Conservation (phyloP, 2,888 invertebrate species). For the Andrena minutula region DNA sequence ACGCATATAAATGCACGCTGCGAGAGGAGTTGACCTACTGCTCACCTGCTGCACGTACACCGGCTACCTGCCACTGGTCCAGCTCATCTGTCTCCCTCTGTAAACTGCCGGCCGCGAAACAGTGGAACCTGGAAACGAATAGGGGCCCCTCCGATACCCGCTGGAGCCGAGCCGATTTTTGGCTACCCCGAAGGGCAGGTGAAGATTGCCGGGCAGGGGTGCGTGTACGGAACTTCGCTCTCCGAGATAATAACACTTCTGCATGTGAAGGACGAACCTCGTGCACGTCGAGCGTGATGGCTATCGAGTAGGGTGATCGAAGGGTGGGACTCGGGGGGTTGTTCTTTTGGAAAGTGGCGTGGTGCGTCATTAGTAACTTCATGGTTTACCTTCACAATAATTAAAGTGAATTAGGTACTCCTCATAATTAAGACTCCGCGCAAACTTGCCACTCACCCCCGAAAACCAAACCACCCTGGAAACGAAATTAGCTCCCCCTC, state of each 20-base stretch:
- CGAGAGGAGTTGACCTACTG: conserved; percentile 59
- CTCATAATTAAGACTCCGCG: too few relatives aligned
- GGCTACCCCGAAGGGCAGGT: conserved; percentile 34
- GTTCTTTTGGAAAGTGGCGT: too few relatives aligned
- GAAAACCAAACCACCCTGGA: too few relatives aligned
- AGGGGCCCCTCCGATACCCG: background rate
- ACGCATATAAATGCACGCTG: conserved; percentile 48
- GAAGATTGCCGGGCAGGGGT: background rate
- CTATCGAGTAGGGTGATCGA: background rate
- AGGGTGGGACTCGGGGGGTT: too few relatives aligned
- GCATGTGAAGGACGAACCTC: background rate
- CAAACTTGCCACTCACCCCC: too few relatives aligned
- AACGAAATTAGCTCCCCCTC: background rate
- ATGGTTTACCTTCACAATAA: too few relatives aligned
- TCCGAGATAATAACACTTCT: background rate
- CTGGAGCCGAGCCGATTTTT: conserved; percentile 7
- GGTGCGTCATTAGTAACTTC: too few relatives aligned
- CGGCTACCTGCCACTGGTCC: conserved; percentile 69
- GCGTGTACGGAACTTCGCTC: background rate
- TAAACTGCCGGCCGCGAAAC: conserved; percentile 43
- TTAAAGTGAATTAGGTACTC: too few relatives aligned
- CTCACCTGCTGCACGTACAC: conserved; percentile 69
- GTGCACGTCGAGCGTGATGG: background rate
- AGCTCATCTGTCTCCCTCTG: conserved; percentile 62
- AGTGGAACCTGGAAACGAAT: conserved; percentile 42